Evolutionary conservation across 2,888 invertebrate genomes (phyloP).

Genomic region (Leptura quadrifasciata): DNA sequence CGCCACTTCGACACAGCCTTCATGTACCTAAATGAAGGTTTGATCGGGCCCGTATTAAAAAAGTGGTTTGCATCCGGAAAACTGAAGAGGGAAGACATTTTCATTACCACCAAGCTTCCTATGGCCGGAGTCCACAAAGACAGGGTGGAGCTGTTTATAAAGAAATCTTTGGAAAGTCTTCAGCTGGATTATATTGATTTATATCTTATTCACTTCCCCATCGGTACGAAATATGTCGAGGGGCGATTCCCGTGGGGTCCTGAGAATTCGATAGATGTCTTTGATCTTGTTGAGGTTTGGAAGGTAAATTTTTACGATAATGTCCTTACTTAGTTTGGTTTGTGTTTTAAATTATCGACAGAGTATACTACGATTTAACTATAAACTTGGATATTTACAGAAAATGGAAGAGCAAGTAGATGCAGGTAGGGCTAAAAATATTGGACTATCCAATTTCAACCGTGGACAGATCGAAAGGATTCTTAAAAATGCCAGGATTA

Average conservation of each 20-base stretch:
- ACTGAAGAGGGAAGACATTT: conserved; percentile 69
- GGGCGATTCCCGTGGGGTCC: background rate
- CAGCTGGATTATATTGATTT: conserved; percentile 61
- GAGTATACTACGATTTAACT: too few species aligned
- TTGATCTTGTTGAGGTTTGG: conserved; percentile 65
- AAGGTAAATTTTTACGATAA: conserved; percentile 47
- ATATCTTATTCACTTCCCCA: conserved; percentile 61
- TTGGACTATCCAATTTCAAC: conserved; percentile 81
- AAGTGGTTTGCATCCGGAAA: conserved; percentile 81
- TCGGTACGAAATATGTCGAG: conserved; percentile 47
- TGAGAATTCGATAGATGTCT: conserved; percentile 9
- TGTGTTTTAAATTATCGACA: too few species aligned
- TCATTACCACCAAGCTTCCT: conserved; percentile 35
- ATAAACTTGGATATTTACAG: too few species aligned
- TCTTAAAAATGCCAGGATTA: conserved; percentile 72
- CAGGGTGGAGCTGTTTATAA: conserved; percentile 57
- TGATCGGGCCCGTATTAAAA: conserved; percentile 82
- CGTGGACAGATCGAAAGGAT: conserved; percentile 46
- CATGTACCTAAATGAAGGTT: conserved; percentile 83
- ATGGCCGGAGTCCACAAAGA: conserved; percentile 63
- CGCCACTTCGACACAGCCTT: conserved; percentile 87
- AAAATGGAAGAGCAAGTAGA: conserved; percentile 80
- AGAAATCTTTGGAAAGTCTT: conserved; percentile 56
- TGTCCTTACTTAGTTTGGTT: too few species aligned
- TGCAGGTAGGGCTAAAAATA: conserved; percentile 82